Evolutionary conservation across 2,113 vertebrate genomes (phyloP), one percentile per base, ranked within the genome.

Genomic region (Anolis sagrei): DNA sequence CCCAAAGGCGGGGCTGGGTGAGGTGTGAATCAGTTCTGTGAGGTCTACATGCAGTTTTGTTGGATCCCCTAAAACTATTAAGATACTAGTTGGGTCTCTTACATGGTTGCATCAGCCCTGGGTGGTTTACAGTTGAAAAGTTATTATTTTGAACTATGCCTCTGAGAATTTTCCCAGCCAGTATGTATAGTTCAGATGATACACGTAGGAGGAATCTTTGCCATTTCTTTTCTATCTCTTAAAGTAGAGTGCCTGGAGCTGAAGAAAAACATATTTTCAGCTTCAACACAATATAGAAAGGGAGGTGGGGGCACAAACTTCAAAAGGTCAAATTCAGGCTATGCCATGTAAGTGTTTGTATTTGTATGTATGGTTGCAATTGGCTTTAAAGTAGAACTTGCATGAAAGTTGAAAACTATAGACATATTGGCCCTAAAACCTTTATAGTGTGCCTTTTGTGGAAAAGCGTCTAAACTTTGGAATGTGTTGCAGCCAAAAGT

Each of bases 401-500:
- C 58, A 49, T 7, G 70, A 70, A 86, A 75, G 36, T 11, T 79
- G 70, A 32, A 75, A 23, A 49, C 29, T 49, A 51, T 66, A 76
- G 13, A 51, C n/a, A 84, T 5, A 25, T 76, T 76, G 72, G 25
- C 6, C 29, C 19, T 70, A 27, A 74, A 89, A 48, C 36, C 64
- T 86, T 75, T 76, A 61, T 27, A 62, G 49, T 25, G 7, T 19
- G 39, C 58, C 21, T 62, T 85, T 82, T 86, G 32, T 81, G 81
- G 36, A 80, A 51, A 87, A 72, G 10, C 39, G 54, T 77, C 61
- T 74, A 73, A 72, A 48, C 29, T 34, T 39, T 83, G 62, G n/a
- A 84, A 76, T 62, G 64, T 44, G 19, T 62, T 64, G 62, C 5
- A 75, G 84, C 75, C 48, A 64, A 82, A 78, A 69, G 49, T 68